Base-by-base conservation (phyloP, 30 jellyfish, hydroid and myxozoan species). In the Turritopsis dohrnii region DNA sequence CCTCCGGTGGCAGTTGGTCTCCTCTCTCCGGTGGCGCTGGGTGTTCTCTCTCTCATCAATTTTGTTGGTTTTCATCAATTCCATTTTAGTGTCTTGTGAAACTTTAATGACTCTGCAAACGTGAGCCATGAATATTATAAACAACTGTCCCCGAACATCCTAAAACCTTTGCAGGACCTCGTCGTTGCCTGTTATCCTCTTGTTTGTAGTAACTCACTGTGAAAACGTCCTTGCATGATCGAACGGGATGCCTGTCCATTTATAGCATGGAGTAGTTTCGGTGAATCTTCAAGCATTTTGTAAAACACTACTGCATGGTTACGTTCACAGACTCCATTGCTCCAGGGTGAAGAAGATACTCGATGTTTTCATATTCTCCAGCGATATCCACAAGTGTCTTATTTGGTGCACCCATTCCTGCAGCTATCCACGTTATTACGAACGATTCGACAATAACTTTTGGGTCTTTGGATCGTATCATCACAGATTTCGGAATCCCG, bases 361-460 rank as follows among this genome's bases (percentile, higher is more conserved):
- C 86, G 16, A 79, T 0, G 52, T 79, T 79, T 18, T 79, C 84
- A 79, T 22, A 79, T 29, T 79, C 81, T 8, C 85, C 85, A 79
- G 84, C 41, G 0, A 22, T 79, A 29, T 79, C 86, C 8, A 0
- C 84, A 27, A 79, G 16, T 1, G 29, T 84, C 1, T 79, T 79
- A 84, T 79, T 79, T 0, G 86, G 13, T 21, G 83, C 84, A 7
- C 86, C 86, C 31, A 79, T 0, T 25, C 86, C 86, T 79, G 86
- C n/a, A n/a, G n/a, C 83, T 9, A 74, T 74, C 83, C 83, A 74
- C 19, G 83, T 74, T 23, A 23, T 21, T 16, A 74, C 23, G 60
- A 24, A 74, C 5, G 60, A n/a, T n/a, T n/a, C n/a, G n/a, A n/a
- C n/a, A n/a, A n/a, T n/a, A n/a, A n/a, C n/a, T n/a, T n/a, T n/a